Base-by-base conservation (phyloP, 2,113 vertebrate species). In the Stigmatopora argus region DNA sequence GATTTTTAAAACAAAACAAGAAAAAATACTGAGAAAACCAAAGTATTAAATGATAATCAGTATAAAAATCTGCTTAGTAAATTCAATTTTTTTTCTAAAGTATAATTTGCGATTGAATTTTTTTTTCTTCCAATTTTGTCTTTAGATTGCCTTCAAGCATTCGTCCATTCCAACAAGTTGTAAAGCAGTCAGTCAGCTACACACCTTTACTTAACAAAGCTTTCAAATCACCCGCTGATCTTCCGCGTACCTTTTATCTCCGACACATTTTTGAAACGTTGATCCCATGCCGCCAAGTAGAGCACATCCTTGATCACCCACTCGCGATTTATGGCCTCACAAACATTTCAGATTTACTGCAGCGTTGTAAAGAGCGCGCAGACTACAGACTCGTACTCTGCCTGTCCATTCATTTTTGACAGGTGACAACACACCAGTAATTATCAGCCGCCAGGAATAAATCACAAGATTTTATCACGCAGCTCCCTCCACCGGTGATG, bases 401-500 rank as follows among this genome's bases (percentile, higher is more conserved):
- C 84, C 83, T 51, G 87, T 85, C 89, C 88, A 78, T 87, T 86
- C 83, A 79, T 81, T 88, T 79, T 69, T 89, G 87, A 88, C 88
- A 87, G 80, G 74, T 88, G 87, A 89, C 85, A 88, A 89, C 87
- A 90, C 88, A 89, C 86, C 81, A 85, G 85, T 88, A 91, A 91
- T 91, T 91, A 91, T 89, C 84, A 89, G 87, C 85, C 83, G 83
- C 88, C 85, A 59, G 65, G 83, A 89, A 88, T 91, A 91, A 91
- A 91, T 91, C 89, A 88, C 72, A 6, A 78, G 79, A 78, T 89
- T 89, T 90, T 87, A 89, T 87, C 87, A 80, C 47, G 68, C 75
- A 64, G 75, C 74, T 82, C 47, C 14, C 78, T 65, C 15, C 86
- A 82, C 79, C 79, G 80, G 81, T 82, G 68, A 81, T 82, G 77